These are phyloP conservation scores for Gymnothorax javanicus DNA, from an alignment of 2,797 vertebrate genomes.

Conservation along the genomic window DNA sequence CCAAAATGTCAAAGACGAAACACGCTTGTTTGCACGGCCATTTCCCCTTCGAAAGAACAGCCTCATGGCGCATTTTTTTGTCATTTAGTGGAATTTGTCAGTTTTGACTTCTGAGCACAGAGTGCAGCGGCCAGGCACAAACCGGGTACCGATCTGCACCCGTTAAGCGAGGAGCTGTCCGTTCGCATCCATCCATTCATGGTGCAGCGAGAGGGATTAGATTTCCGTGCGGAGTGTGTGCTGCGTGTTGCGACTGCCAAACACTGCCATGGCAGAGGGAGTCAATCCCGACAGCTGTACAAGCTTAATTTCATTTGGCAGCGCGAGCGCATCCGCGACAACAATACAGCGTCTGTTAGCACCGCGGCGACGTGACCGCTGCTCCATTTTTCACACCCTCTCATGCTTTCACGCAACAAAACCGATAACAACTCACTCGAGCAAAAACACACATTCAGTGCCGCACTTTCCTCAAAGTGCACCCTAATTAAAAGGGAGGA, in stretches of 20 bases:
- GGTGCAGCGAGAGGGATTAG: neutral
- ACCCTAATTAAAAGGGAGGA: neutral
- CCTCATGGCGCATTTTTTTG: neutral
- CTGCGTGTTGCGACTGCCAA: conserved; percentile 11
- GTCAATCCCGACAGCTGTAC: neutral
- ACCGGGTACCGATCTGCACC: neutral
- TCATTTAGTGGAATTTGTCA: neutral
- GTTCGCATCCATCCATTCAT: conserved; percentile 1
- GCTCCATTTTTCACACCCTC: conserved; percentile 1
- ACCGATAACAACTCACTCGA: neutral
- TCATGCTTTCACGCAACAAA: neutral
- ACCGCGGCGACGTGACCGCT: neutral
- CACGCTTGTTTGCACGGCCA: neutral
- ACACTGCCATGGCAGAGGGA: neutral
- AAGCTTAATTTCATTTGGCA: conserved; percentile 9
- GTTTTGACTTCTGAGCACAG: conserved; percentile 1
- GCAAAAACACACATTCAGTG: neutral
- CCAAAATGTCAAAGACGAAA: neutral
- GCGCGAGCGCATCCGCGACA: neutral
- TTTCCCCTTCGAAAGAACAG: neutral
- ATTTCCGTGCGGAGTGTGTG: neutral
- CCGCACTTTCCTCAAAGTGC: neutral
- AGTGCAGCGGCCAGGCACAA: neutral
- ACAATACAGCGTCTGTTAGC: conserved; percentile 13
- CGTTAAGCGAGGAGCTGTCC: neutral